Base-by-base conservation (phyloP, 2,888 invertebrate genomes). In the Diabrotica balteata region DNA sequence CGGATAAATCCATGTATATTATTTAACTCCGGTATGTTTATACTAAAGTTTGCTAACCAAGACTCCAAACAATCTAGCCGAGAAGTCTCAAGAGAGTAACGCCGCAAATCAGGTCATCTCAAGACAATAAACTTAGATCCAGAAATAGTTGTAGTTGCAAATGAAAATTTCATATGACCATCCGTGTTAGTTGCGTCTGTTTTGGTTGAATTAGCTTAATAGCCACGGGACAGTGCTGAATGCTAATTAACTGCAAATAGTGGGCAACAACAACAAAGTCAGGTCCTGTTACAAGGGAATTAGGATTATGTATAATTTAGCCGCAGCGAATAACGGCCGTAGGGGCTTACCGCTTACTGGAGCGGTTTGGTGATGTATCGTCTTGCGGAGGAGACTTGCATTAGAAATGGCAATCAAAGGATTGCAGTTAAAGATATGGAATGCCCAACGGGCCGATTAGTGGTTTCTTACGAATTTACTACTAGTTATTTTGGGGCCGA, bases 191-290 rank as follows among this genome's bases (percentile, higher is more conserved):
- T 64, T 64, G 64, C 50, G 69, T 72, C 69, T 70, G 65, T 70
- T 72, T 69, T 67, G 70, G 69, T 61, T 66, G 68, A 73, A 72
- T 72, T 70, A 69, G 69, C 67, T 67, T 71, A 74, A 74, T 74
- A 71, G 74, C 71, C 71, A 65, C 45, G 71, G 74, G 73, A 72
- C 70, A 61, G 69, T 63, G 63, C 66, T 52, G 70, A 71, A 72
- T 71, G 67, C 72, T 71, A 73, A 73, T 73, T 73, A 63, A 63
- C 66, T 58, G 62, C 68, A 64, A 68, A 68, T 51, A 49, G 60
- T 53, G 32, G 60, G 57, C 55, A 64, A 67, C 50, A 55, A 65
- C 65, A 69, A 66, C 69, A 63, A 69, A 62, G 66, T 66, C 68
- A 50, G 63, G 55, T 43, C 61, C 63, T 59, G 63, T 53, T 66